Base-by-base conservation (phyloP, 2,888 invertebrate genomes). In the Diogma glabrata region DNA sequence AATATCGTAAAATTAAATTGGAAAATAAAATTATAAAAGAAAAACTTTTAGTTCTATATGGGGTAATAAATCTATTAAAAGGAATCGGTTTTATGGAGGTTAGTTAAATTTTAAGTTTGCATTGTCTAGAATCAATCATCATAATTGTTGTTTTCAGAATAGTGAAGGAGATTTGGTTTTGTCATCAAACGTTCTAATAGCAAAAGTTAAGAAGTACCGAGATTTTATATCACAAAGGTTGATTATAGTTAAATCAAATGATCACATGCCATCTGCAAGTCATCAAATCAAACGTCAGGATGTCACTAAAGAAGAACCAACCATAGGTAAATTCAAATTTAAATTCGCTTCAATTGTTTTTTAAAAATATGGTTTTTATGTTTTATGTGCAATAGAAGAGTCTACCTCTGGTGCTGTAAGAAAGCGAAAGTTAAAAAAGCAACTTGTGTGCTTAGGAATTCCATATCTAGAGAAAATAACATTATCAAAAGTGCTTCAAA, bases 401-500 rank as follows among this genome's bases (percentile, higher is more conserved):
- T n/a, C n/a, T n/a, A n/a, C n/a, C n/a, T n/a, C n/a, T n/a, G n/a
- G n/a, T n/a, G n/a, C n/a, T n/a, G n/a, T n/a, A n/a, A 12, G 17
- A 26, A 26, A 36, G 8, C 40, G 26, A 17, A 38, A 40, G 20
- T 2, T 5, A 20, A 4, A 2, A 10, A 10, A 33, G 23, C 28
- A 16, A 28, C 46, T 2, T 36, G 52, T 28, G 30, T 47, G 8
- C 46, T 52, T 26, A 46, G 38, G 23, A 49, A 50, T n/a, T n/a
- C 60, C 66, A 19, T 70, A 66, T 54, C 58, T 56, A 3, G 61
- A 66, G 46, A 64, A 67, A 36, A 67, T 74, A 7, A 57, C 57
- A 8, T 73, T 72, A 47, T 62, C 69, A n/a, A 64, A 70, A 52
- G 61, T 74, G 36, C 62, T 77, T 72, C 59, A 55, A 7, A 73